Evolutionary conservation across 2,888 invertebrate species (phyloP).

Genomic region (Heliconius ismenius): DNA sequence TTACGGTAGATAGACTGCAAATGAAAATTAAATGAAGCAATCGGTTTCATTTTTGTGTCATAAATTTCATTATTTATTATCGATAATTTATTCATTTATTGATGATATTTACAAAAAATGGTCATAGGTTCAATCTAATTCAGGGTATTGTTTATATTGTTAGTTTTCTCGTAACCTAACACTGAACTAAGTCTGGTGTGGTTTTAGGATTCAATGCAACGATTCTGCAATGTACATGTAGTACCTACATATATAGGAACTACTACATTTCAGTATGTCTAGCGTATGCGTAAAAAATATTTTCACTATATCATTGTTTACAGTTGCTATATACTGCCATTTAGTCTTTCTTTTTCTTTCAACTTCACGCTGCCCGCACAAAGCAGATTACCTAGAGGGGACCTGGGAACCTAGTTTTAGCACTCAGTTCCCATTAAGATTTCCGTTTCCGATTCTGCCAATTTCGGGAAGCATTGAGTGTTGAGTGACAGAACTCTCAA

Average conservation of each 20-base stretch:
- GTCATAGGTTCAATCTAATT: background rate
- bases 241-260: background rate
- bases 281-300: no score
- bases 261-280: no score
- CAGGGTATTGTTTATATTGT: background rate
- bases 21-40: slow-evolving; percentile 22
- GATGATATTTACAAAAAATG: background rate
- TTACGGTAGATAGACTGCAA: slow-evolving; percentile 23
- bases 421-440: no score
- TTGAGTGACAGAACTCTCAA: no score
- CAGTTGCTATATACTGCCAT: no score
- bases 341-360: no score
- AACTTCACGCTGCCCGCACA: no score
- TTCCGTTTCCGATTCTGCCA: no score
- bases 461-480: no score
- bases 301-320: no score
- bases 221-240: background rate
- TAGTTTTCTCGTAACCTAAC: background rate
- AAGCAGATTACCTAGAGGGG: no score
- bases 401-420: no score
- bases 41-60: slow-evolving; percentile 31
- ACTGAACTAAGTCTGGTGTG: background rate
- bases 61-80: slow-evolving; percentile 5
- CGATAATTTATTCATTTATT: background rate
- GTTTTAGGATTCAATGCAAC: background rate